These are phyloP conservation scores for Melanotaenia duboulayi DNA, from an alignment of 2,113 vertebrate species.

Conservation along the genomic window DNA sequence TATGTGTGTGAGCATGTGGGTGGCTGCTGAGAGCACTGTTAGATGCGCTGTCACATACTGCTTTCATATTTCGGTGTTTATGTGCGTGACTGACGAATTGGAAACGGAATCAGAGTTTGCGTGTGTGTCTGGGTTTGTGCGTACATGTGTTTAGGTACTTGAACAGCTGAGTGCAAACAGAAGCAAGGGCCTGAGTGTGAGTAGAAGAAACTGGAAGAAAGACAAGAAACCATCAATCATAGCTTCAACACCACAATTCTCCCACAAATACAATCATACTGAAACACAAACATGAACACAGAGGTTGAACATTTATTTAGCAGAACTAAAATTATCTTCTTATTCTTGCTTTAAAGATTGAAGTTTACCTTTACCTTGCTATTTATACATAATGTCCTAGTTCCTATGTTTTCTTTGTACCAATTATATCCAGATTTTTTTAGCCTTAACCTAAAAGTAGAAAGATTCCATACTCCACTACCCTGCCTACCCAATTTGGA, in stretches of 20 bases:
- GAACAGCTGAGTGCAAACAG: constrained; percentile 56
- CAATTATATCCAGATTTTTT: no score
- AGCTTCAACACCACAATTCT: no score
- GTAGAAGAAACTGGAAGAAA: constrained; percentile 55
- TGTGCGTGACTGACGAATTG: constrained; percentile 66
- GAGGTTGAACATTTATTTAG: background rate
- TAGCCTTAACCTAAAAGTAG: no score
- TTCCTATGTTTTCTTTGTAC: no score
- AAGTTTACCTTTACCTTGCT: no score
- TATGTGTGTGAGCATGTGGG: constrained; percentile 17
- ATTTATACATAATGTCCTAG: no score
- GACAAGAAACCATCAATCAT: constrained; percentile 63
- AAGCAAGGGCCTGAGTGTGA: constrained; percentile 55
- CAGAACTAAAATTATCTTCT: background rate
- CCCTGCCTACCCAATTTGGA: no score
- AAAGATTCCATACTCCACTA: no score
- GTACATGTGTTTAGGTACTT: constrained; percentile 25
- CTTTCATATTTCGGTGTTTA: constrained; percentile 56
- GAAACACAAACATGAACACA: background rate
- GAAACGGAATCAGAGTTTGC: constrained; percentile 46
- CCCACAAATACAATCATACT: background rate
- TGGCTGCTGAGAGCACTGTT: constrained; percentile 52
- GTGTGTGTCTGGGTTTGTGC: constrained; percentile 22
- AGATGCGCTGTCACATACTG: constrained; percentile 69
- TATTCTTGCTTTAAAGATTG: background rate